Evolutionary conservation across 2,113 vertebrate genomes (phyloP).

Genomic region (Prionailurus viverrinus): DNA sequence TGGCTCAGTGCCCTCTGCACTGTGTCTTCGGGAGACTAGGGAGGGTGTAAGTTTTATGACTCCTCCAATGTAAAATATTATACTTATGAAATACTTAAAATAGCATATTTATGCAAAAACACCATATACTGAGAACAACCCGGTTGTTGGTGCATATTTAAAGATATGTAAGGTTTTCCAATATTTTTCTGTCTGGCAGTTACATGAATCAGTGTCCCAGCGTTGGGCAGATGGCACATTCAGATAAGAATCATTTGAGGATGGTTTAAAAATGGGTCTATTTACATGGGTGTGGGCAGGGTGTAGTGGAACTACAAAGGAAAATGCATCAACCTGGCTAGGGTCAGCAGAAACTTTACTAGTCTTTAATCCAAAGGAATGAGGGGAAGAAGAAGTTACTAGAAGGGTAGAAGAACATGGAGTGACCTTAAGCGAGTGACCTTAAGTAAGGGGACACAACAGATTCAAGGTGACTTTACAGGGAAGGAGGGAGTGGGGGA

Average conservation of each 20-base stretch:
- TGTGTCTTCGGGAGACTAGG: neutral
- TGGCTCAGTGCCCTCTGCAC: neutral
- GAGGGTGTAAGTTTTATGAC: neutral
- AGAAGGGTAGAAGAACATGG: neutral
- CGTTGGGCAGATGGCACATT: neutral
- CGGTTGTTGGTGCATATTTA: constrained; percentile 28
- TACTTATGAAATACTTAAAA: constrained; percentile 14
- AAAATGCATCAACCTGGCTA: neutral
- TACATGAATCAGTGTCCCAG: neutral
- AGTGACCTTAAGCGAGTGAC: neutral
- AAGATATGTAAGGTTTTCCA: constrained; percentile 33
- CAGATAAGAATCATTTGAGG: neutral
- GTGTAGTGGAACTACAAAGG: neutral
- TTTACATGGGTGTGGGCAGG: neutral
- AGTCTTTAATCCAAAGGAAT: neutral
- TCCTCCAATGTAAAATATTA: neutral
- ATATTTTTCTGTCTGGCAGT: constrained; percentile 20
- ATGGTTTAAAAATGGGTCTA: neutral
- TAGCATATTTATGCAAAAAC: neutral
- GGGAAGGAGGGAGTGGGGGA: neutral
- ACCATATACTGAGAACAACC: neutral
- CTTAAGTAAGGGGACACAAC: neutral
- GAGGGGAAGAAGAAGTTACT: neutral
- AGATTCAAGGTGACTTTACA: neutral
- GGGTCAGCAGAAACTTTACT: neutral